Conservation (phyloP, 2,113 vertebrate genomes). For the Bettongia penicillata region DNA sequence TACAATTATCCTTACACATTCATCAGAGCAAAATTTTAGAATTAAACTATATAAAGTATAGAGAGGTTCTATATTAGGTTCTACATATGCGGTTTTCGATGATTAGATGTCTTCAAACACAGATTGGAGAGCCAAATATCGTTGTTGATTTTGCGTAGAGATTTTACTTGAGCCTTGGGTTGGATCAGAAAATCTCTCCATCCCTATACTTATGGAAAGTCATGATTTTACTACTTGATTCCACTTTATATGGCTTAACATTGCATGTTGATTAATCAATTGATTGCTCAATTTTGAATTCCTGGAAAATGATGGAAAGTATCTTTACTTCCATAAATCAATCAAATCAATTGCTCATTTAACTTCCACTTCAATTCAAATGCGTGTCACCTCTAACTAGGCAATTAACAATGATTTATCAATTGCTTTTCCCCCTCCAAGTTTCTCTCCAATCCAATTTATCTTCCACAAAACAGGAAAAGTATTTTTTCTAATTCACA, state of each 20-base stretch:
- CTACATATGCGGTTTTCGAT: neutral
- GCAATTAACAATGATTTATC: no score
- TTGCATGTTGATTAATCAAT: neutral
- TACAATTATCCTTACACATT: neutral
- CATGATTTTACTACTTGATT: neutral
- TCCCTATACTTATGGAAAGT: no score
- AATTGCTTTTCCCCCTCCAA: neutral
- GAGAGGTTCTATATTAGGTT: neutral
- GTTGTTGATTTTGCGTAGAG: neutral
- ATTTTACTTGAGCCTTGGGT: neutral
- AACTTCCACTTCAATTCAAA: neutral
- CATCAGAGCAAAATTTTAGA: neutral
- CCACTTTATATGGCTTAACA: neutral
- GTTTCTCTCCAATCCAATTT: neutral
- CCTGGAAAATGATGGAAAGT: no score
- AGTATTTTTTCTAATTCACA: neutral
- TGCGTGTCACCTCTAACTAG: neutral
- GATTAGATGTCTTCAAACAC: neutral
- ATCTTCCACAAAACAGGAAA: neutral
- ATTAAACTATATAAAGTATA: neutral
- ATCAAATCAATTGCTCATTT: neutral
- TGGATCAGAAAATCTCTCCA: no score
- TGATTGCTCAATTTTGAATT: neutral
- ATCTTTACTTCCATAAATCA: neutral
- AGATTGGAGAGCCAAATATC: neutral